These are phyloP conservation scores for Porites cylindrica DNA, from an alignment of 92 coral and sea anemone species.

Conservation along the genomic window DNA sequence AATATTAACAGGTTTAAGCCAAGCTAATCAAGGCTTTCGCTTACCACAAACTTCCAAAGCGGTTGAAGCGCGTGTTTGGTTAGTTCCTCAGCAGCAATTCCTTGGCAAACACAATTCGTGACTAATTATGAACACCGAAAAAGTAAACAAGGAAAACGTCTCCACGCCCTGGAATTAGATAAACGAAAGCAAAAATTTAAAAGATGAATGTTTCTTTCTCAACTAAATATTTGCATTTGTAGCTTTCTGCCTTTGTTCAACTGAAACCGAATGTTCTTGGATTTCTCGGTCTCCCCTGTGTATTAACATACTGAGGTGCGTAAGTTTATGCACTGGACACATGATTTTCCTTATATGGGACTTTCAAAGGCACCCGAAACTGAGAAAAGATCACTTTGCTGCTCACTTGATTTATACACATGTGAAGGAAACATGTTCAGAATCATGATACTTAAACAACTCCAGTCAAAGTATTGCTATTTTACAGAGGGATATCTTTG, in stretches of 20 bases:
- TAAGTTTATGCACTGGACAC: not conserved
- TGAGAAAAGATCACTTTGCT: not conserved
- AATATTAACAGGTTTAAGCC: no score
- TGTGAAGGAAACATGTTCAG: no score
- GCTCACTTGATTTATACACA: no score
- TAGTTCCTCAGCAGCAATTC: not conserved
- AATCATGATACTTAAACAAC: no score
- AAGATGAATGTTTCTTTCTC: not conserved
- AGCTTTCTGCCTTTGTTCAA: not conserved
- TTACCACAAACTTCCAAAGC: no score
- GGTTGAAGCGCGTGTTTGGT: no score
- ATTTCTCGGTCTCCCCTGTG: not conserved
- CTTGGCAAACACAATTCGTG: not conserved
- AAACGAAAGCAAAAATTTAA: no score
- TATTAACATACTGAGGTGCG: not conserved
- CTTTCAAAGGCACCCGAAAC: not conserved
- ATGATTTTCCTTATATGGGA: slow-evolving; percentile 18
- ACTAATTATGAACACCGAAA: no score
- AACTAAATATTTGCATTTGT: not conserved
- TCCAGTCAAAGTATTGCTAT: no score
- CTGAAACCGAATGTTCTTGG: not conserved
- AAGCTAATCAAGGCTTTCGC: no score
- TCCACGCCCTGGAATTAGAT: no score
- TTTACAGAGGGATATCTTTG: no score
- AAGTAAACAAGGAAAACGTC: not conserved